Evolutionary conservation across 2,888 invertebrate genomes (phyloP), one percentile per base, ranked within the genome.

Genomic region (Oxycera nigricornis): DNA sequence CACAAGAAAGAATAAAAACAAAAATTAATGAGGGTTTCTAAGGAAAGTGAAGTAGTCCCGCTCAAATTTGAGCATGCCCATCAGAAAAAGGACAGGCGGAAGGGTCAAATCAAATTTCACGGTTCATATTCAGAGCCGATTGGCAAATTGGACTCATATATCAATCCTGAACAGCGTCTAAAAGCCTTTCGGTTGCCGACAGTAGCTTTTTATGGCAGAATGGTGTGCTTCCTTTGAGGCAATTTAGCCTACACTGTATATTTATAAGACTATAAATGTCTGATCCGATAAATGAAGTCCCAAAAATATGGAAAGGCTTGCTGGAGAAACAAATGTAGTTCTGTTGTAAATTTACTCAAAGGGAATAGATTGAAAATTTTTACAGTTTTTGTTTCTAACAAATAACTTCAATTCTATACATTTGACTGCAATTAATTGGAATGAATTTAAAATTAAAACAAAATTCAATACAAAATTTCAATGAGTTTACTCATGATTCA

Each of bases 71-170:
- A 6, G 55, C 55, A 3, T 6, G 2, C n/a, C 9, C 9, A 24
- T 2, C 55, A 4, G 3, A 24, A 22, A 2, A 24, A 24, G 20
- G 55, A 59, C 59, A 28, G 24, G 28, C 39, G 55, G 55, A 70
- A 52, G 55, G 70, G 70, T 70, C 55, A 26, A 75, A 73, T 73
- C 73, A 73, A 75, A 73, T 75, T 75, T 75, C 73, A 73, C 67
- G 75, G 57, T 61, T 75, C 75, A 75, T 75, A 61, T 75, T 73
- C 73, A 73, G 68, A 68, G 68, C 57, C 73, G 75, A 75, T 73
- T 75, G 75, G 75, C 39, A 75, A 75, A 75, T 75, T 75, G 75
- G 50, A 26, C 67, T 73, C 73, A 73, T 75, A 75, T 75, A 75
- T 75, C 75, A 75, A 73, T 67, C 67, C 28, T 41, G 30, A 52